A percentile compares a stretch with the other conserved stretches of the same genome.
phyloP scores from a whole-genome alignment of 2,888 invertebrate genomes.

The Mantis religiosa region DNA sequence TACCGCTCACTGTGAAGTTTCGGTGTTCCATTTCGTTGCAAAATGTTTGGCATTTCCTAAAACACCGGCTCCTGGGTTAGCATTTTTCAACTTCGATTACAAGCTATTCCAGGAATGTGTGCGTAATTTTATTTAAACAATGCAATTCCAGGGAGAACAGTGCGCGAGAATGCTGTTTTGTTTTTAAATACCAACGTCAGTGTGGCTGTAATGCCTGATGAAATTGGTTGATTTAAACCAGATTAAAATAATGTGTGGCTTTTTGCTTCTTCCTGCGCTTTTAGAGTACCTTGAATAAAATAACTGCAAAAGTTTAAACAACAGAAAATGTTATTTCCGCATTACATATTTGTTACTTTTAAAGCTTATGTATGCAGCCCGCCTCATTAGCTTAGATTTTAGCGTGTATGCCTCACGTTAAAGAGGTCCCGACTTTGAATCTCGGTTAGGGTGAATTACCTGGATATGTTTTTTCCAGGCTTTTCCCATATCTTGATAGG shows the following conservation, averaged over 20 bases:
- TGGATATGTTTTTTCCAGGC: too few relatives aligned
- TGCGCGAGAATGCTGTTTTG: background rate
- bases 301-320: background rate
- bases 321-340: too few relatives aligned
- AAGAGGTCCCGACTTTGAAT: too few relatives aligned
- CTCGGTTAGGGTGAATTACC: too few relatives aligned
- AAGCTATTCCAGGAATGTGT: background rate
- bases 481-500: too few relatives aligned
- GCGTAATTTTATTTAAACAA: background rate
- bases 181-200: background rate
- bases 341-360: too few relatives aligned
- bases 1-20: background rate
- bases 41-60: background rate
- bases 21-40: background rate
- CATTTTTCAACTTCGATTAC: background rate
- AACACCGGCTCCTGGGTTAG: background rate
- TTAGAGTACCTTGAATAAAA: background rate
- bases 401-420: too few relatives aligned
- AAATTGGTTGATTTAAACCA: background rate
- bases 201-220: background rate
- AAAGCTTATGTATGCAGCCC: too few relatives aligned
- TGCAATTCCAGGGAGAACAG: background rate
- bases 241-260: background rate
- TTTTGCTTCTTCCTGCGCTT: background rate
- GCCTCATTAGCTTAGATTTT: too few relatives aligned